A percentile compares a stretch with the other conserved stretches of the same genome.
Evolutionary conservation across 2,888 invertebrate genomes (phyloP).

Genomic region (Chrysolina americana): DNA sequence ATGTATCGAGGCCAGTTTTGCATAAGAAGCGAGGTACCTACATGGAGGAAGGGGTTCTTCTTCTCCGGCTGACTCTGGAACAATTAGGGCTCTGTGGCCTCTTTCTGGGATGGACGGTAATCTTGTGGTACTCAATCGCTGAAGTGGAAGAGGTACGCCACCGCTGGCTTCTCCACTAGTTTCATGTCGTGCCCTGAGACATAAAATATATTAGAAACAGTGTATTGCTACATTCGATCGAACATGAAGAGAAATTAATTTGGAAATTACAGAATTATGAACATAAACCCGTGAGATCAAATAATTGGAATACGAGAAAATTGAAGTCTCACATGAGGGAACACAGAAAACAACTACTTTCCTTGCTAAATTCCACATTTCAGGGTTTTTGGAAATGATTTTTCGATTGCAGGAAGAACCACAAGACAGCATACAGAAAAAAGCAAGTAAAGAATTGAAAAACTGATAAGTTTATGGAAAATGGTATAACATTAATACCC

Average conservation of each 20-base stretch:
- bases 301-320: no score
- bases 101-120: slow-evolving; percentile 88
- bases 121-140: slow-evolving; percentile 82
- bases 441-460: no score
- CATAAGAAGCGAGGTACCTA: slow-evolving; percentile 68
- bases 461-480: no score
- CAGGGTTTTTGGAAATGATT: no score
- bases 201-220: background rate
- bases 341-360: no score
- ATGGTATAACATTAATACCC: no score
- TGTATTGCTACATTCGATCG: no score
- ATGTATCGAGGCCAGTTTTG: background rate
- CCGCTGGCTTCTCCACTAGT: slow-evolving; percentile 69
- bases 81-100: slow-evolving; percentile 68
- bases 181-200: slow-evolving; percentile 63
- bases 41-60: slow-evolving; percentile 91
- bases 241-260: no score
- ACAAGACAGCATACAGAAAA: background rate
- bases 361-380: no score
- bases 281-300: no score
- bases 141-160: slow-evolving; percentile 73
- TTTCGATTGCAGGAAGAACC: background rate
- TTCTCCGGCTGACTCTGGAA: slow-evolving; percentile 72
- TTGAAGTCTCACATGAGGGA: no score
- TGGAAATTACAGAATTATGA: no score